These are phyloP conservation scores for Isichthys henryi DNA, from an alignment of 2,113 vertebrate genomes.

Conservation along the genomic window DNA sequence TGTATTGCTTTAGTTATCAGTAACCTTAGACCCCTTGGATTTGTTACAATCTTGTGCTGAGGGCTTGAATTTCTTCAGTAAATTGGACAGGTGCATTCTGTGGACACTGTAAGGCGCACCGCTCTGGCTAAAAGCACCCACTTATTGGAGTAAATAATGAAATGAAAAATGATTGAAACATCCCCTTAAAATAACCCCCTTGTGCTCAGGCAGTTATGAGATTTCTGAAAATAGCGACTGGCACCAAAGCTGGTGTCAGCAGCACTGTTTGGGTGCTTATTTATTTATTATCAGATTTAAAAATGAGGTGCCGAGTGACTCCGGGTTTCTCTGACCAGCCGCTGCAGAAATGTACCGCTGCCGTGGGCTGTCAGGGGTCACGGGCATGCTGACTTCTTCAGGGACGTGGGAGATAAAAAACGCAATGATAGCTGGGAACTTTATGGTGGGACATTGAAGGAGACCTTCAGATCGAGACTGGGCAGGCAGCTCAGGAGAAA, in stretches of 20 bases:
- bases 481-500: background rate
- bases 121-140: background rate
- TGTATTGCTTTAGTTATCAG: background rate
- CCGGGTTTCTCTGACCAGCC: background rate
- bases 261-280: background rate
- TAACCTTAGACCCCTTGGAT: background rate
- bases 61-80: background rate
- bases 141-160: background rate
- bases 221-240: background rate
- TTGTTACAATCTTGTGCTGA: background rate
- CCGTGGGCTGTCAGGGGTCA: background rate
- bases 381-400: background rate
- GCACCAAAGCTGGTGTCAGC: background rate
- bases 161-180: background rate
- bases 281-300: constrained; percentile 7
- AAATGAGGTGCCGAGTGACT: background rate
- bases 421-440: background rate
- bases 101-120: background rate
- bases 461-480: background rate
- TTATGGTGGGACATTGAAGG: background rate
- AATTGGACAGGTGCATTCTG: background rate
- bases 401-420: background rate
- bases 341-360: no score
- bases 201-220: background rate
- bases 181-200: background rate